These are phyloP conservation scores for Pristionchus maxplancki DNA, from an alignment of 2,888 invertebrate species.

Conservation along the genomic window DNA sequence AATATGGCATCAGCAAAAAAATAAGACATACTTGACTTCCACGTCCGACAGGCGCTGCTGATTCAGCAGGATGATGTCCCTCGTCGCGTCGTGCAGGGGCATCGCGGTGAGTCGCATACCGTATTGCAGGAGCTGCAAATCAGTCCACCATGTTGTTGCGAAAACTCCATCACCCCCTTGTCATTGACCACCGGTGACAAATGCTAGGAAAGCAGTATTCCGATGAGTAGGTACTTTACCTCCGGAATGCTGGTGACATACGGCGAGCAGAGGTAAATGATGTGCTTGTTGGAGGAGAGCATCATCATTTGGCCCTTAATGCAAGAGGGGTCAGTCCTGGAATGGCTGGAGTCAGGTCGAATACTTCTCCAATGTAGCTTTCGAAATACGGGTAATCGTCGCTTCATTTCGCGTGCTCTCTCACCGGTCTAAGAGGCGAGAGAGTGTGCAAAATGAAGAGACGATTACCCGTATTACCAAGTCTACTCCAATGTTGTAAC, in stretches of 20 bases:
- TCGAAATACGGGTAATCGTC: no score
- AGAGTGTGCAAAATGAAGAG: no score
- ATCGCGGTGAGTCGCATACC: constrained; percentile 70
- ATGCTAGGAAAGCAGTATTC: no score
- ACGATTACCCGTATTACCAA: no score
- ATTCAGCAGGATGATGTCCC: constrained; percentile 73
- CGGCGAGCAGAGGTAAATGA: constrained; percentile 73
- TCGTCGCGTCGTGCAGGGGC: constrained; percentile 73
- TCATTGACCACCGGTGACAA: no score
- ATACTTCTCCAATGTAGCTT: no score
- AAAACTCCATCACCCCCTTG: no score
- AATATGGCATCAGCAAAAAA: no score
- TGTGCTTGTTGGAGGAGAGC: constrained; percentile 46
- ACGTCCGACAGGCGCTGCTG: constrained; percentile 70
- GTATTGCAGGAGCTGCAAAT: constrained; percentile 54
- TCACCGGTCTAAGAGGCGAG: no score
- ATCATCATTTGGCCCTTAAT: constrained; percentile 51
- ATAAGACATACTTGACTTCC: constrained; percentile 69
- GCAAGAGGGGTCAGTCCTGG: neutral
- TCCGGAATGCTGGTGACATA: constrained; percentile 75
- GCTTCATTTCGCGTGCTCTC: no score
- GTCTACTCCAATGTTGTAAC: neutral
- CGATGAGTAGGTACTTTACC: no score
- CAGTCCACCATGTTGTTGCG: no score
- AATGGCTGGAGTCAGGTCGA: neutral